These are phyloP conservation scores for Zaprionus kolodkinae DNA, from an alignment of 1,140 invertebrate species.

Conservation along the genomic window DNA sequence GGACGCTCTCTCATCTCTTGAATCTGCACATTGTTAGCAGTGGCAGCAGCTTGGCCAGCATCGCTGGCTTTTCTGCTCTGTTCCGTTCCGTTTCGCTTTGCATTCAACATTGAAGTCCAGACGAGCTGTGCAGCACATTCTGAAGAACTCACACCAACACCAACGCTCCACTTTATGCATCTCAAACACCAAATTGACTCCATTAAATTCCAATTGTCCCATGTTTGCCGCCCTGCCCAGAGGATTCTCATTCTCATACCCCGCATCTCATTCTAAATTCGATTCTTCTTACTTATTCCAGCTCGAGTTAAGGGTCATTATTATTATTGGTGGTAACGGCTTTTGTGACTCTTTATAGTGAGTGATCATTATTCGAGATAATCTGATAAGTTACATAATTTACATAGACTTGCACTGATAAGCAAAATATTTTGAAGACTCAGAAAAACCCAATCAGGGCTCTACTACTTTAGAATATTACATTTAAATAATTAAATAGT, in stretches of 20 bases:
- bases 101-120: conserved; percentile 40
- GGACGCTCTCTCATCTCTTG: conserved; percentile 79
- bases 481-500: no score
- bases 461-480: no score
- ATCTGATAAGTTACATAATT: background rate
- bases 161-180: conserved; percentile 66
- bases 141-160: conserved; percentile 52
- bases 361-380: background rate
- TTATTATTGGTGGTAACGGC: conserved; percentile 2
- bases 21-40: conserved; percentile 81
- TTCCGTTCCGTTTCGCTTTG: conserved; percentile 34
- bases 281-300: background rate
- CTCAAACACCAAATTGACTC: conserved; percentile 78
- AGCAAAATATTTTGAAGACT: background rate
- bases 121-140: conserved; percentile 39
- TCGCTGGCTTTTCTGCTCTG: conserved; percentile 14
- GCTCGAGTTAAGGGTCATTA: conserved; percentile 1
- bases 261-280: conserved; percentile 3
- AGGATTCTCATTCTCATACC: background rate
- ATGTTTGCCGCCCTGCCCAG: conserved; percentile 36
- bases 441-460: no score
- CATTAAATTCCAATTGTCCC: conserved; percentile 82
- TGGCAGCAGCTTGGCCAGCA: conserved; percentile 10
- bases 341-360: background rate
- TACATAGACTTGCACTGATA: background rate